These are phyloP conservation scores for Pristionchus fissidentatus DNA, from an alignment of 2,888 invertebrate genomes.

Conservation along the genomic window DNA sequence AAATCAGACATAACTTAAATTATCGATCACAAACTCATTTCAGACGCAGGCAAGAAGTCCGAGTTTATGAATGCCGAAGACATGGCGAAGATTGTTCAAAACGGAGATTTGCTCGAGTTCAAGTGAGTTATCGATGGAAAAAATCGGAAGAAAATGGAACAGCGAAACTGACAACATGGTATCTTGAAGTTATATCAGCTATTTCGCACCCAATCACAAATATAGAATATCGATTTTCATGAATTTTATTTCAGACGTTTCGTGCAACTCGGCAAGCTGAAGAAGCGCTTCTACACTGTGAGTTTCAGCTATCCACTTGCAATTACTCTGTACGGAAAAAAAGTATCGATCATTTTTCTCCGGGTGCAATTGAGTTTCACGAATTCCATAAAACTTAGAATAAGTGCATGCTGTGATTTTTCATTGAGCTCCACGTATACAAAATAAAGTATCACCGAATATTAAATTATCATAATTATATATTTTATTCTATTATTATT, in stretches of 20 bases:
- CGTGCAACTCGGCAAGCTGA: conserved; percentile 27
- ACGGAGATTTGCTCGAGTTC: conserved; percentile 36
- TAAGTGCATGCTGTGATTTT: too few species aligned
- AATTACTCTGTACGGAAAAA: too few species aligned
- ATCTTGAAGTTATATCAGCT: background rate
- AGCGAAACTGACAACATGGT: background rate
- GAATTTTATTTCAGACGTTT: background rate
- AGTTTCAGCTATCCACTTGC: conserved; percentile 21
- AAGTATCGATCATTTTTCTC: too few species aligned
- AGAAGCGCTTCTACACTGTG: conserved; percentile 43
- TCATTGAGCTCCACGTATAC: too few species aligned
- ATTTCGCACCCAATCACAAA: background rate
- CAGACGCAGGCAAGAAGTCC: background rate
- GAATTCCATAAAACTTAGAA: too few species aligned
- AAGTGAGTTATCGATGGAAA: background rate
- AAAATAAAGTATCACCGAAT: too few species aligned
- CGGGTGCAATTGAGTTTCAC: too few species aligned
- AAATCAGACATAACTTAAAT: background rate
- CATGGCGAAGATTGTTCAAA: conserved; percentile 2
- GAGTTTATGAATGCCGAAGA: conserved; percentile 19
- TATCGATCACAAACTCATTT: background rate
- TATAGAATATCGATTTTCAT: background rate
- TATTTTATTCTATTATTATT: too few species aligned
- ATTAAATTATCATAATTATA: too few species aligned
- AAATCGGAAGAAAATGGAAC: background rate